phyloP scores from a whole-genome alignment of 2,113 vertebrate genomes.

The Phylloscopus trochilus region DNA sequence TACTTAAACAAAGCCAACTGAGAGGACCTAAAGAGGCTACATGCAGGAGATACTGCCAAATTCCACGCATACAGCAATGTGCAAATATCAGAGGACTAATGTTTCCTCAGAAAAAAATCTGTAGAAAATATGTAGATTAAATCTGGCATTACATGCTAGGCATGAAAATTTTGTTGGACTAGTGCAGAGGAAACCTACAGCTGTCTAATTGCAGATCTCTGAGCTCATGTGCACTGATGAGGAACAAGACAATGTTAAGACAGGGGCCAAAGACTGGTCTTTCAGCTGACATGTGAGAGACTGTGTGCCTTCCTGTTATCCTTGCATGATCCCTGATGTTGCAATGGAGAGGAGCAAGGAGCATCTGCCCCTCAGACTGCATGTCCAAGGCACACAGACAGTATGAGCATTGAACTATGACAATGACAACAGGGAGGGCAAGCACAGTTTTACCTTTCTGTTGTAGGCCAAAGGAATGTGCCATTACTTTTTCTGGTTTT shows the following conservation, averaged over 20 bases:
- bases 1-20: neutral
- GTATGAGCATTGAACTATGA: neutral
- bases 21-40: neutral
- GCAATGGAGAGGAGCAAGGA: neutral
- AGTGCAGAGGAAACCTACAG: neutral
- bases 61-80: neutral
- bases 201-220: neutral
- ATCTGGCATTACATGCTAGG: neutral
- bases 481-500: neutral
- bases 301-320: neutral
- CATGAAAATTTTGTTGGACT: neutral
- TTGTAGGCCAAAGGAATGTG: neutral
- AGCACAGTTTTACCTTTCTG: neutral
- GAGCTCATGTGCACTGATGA: neutral
- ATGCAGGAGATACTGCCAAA: neutral
- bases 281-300: neutral
- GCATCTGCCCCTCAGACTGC: neutral
- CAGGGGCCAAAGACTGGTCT: neutral
- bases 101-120: neutral
- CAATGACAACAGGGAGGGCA: neutral
- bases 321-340: neutral
- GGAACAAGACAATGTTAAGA: neutral
- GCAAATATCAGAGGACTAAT: neutral
- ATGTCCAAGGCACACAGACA: neutral
- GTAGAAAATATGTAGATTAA: neutral